Evolutionary conservation across 2,113 vertebrate species (phyloP).

Genomic region (Leiothrix lutea): DNA sequence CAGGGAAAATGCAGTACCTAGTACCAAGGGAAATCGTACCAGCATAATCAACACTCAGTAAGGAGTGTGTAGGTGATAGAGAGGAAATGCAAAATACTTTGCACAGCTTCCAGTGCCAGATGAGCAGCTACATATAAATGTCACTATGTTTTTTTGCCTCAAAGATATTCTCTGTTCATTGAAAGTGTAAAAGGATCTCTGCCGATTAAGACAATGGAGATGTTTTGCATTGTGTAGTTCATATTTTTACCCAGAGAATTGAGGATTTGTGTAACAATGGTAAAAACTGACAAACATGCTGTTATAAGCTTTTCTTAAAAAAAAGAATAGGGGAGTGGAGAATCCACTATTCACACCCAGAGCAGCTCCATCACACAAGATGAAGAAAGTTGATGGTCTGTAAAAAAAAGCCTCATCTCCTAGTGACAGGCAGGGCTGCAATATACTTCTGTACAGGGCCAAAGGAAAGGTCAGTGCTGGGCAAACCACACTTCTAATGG

Average conservation of each 20-base stretch:
- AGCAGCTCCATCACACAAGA: not conserved
- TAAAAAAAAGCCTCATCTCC: not conserved
- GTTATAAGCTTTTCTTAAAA: not conserved
- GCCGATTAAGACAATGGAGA: not conserved
- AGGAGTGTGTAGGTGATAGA: not conserved
- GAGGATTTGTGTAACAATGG: not conserved
- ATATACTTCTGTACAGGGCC: not conserved
- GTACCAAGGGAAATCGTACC: not conserved
- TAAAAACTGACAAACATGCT: not conserved
- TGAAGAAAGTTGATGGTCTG: not conserved
- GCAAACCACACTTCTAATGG: not conserved
- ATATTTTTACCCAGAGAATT: not conserved
- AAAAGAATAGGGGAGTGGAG: rapidly evolving
- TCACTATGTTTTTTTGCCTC: not conserved
- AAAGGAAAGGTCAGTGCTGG: not conserved
- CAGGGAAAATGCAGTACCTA: not conserved
- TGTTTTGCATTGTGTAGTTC: not conserved
- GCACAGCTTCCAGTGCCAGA: not conserved
- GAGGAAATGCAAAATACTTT: not conserved
- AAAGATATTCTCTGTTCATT: not conserved
- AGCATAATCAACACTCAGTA: not conserved
- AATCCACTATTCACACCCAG: not conserved
- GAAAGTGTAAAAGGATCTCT: not conserved
- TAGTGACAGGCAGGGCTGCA: not conserved
- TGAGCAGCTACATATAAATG: not conserved